A percentile compares a stretch with the other conserved stretches of the same genome.
Evolutionary conservation across 2,888 invertebrate species (phyloP).

Genomic region (Steromphala cineraria): DNA sequence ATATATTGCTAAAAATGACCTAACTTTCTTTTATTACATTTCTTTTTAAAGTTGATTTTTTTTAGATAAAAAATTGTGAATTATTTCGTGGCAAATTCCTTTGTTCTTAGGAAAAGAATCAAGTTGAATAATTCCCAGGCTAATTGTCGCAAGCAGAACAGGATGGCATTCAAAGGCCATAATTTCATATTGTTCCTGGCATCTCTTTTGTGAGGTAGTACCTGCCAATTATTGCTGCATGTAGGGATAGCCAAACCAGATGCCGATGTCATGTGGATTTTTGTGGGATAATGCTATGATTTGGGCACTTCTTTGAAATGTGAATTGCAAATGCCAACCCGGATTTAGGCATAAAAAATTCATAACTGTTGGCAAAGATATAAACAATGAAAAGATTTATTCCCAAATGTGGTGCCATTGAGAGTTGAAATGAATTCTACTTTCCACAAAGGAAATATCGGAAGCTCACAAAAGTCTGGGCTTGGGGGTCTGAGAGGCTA

Average conservation of each 20-base stretch:
- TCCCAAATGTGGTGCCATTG: not conserved
- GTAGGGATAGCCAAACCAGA: not conserved
- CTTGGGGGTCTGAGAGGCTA: too few relatives aligned
- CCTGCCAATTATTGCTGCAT: not conserved
- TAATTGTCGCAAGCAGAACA: not conserved
- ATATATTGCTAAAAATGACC: too few relatives aligned
- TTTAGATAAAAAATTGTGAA: too few relatives aligned
- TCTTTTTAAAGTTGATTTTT: too few relatives aligned
- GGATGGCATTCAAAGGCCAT: not conserved
- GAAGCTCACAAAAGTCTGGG: too few relatives aligned
- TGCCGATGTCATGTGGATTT: not conserved
- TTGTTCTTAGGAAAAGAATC: too few relatives aligned
- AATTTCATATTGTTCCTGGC: not conserved
- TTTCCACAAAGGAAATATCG: too few relatives aligned
- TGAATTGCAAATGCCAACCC: not conserved
- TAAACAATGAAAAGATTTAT: conserved; percentile 9
- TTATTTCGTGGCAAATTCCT: too few relatives aligned
- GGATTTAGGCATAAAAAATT: not conserved
- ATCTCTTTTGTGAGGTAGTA: not conserved
- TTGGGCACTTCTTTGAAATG: not conserved
- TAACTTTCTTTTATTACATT: too few relatives aligned
- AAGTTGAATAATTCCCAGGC: not conserved
- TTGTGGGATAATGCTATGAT: not conserved
- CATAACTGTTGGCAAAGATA: not conserved
- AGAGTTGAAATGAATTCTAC: too few relatives aligned